Evolutionary conservation across 2,797 vertebrate species (phyloP).

Genomic region (Gobio occitaniae): DNA sequence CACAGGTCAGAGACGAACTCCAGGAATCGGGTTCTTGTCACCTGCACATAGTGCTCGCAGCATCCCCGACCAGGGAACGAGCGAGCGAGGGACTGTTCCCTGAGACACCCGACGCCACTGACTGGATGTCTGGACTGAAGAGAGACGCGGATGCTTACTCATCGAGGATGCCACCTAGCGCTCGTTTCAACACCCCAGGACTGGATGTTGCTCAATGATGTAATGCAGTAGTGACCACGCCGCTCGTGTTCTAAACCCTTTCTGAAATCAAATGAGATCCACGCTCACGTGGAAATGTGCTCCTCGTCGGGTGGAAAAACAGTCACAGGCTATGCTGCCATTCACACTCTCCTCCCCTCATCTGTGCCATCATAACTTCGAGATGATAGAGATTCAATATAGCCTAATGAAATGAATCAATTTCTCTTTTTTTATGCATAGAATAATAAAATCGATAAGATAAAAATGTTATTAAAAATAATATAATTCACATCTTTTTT

Average conservation of each 20-base stretch:
- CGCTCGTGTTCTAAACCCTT: constrained; percentile 46
- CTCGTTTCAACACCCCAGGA: constrained; percentile 67
- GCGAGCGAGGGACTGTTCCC: constrained; percentile 58
- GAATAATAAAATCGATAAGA: background rate
- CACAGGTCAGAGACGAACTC: constrained; percentile 42
- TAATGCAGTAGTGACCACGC: constrained; percentile 63
- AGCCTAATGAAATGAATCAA: background rate
- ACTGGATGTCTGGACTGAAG: constrained; percentile 72
- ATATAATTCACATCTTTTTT: background rate
- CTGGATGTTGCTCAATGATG: constrained; percentile 67
- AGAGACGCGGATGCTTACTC: constrained; percentile 59
- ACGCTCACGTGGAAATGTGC: background rate
- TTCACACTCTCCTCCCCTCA: background rate
- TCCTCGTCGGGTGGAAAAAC: background rate
- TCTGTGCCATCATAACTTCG: background rate
- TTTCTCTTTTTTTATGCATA: background rate
- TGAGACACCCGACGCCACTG: constrained; percentile 72
- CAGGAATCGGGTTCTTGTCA: constrained; percentile 34
- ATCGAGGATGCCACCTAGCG: constrained; percentile 84
- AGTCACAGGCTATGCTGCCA: background rate
- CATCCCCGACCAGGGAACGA: constrained; percentile 36
- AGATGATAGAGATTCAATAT: background rate
- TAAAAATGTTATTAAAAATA: too few species aligned
- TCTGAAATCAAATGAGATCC: background rate
- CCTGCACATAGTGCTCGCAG: background rate